phyloP scores from a whole-genome alignment of 2,888 invertebrate genomes.

The Tuta absoluta region DNA sequence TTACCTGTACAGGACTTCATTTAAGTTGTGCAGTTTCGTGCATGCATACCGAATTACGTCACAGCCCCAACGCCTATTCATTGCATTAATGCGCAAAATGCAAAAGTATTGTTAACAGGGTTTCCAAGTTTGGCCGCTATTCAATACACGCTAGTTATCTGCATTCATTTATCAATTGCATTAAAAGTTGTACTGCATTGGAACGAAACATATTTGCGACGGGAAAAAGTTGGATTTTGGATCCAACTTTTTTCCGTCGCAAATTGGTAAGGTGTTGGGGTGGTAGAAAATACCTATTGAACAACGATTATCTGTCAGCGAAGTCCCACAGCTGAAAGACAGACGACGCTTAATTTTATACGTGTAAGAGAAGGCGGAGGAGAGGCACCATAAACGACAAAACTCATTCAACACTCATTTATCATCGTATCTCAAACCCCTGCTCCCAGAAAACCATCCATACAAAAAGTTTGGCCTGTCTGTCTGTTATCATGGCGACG shows the following conservation, averaged over 20 bases:
- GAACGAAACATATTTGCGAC: neutral
- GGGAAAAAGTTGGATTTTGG: neutral
- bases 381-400: slow-evolving; percentile 31
- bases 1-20: slow-evolving; percentile 24
- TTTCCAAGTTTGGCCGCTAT: neutral
- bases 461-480: slow-evolving; percentile 25
- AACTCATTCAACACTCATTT: slow-evolving; percentile 32
- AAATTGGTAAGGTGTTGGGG: too few species aligned
- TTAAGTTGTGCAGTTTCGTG: slow-evolving; percentile 29
- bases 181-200: neutral
- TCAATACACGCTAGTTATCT: neutral
- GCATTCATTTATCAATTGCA: slow-evolving; percentile 9
- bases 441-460: slow-evolving; percentile 29
- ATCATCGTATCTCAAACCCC: slow-evolving; percentile 31
- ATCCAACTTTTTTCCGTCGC: neutral
- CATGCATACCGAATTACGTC: slow-evolving; percentile 20
- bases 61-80: slow-evolving; percentile 16
- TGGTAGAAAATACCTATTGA: neutral
- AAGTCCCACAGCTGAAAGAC: slow-evolving; percentile 4
- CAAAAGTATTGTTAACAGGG: slow-evolving; percentile 13
- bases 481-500: slow-evolving; percentile 22
- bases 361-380: slow-evolving; percentile 24
- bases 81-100: slow-evolving; percentile 5
- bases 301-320: neutral
- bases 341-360: slow-evolving; percentile 25